Evolutionary conservation across 2,888 invertebrate genomes (phyloP).

Genomic region (Gasteruption jaculator): DNA sequence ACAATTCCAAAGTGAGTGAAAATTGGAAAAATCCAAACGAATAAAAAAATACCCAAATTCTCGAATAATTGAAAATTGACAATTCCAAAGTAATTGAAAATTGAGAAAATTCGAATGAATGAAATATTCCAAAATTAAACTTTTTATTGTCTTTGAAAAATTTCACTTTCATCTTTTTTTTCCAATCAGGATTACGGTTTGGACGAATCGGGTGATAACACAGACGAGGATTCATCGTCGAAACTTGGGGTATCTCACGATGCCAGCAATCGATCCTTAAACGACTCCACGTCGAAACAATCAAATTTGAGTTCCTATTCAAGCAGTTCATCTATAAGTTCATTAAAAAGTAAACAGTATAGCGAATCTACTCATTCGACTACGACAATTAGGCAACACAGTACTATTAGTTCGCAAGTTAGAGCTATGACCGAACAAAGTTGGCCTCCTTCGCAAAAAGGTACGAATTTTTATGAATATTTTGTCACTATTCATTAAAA

Average conservation of each 20-base stretch:
- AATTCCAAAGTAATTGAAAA: too few species aligned
- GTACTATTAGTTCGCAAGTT: constrained; percentile 48
- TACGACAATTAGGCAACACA: constrained; percentile 43
- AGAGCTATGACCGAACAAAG: constrained; percentile 49
- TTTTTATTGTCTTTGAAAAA: not conserved
- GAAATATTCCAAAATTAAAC: too few species aligned
- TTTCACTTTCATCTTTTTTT: not conserved
- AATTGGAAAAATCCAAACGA: constrained; percentile 10
- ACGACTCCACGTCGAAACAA: constrained; percentile 48
- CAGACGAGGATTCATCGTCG: constrained; percentile 56
- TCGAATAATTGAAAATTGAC: too few species aligned
- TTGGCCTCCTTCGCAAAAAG: constrained; percentile 46
- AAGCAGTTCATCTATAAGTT: constrained; percentile 46
- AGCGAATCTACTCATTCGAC: constrained; percentile 42
- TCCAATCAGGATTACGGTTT: constrained; percentile 66
- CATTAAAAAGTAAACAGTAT: constrained; percentile 43
- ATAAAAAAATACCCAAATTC: too few species aligned
- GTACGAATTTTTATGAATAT: constrained; percentile 24
- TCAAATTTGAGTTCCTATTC: constrained; percentile 48
- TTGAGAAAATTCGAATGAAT: too few species aligned
- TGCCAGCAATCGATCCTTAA: constrained; percentile 42
- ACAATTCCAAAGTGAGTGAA: constrained; percentile 8
- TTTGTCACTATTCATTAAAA: not conserved
- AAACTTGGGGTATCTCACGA: constrained; percentile 40
- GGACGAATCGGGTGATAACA: constrained; percentile 68